Percentiles rank a stretch among this genome's conserved stretches.
Evolutionary conservation across 2,797 vertebrate genomes (phyloP).

Genomic region (Falco concolor): DNA sequence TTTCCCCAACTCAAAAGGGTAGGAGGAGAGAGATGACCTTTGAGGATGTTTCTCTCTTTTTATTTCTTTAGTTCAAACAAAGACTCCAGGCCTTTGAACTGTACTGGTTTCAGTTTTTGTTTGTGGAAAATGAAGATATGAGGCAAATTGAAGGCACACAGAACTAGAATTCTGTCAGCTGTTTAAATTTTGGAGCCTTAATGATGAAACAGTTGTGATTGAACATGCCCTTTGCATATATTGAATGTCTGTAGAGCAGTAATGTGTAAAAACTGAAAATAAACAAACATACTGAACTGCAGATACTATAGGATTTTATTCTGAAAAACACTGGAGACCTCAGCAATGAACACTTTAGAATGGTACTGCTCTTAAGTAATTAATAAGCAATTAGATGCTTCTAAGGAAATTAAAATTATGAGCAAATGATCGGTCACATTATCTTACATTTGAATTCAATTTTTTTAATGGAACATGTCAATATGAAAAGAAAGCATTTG

Average conservation of each 20-base stretch:
- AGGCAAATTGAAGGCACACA: not conserved
- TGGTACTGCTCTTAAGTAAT: constrained; percentile 34
- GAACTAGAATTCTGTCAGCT: not conserved
- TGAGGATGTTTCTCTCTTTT: not conserved
- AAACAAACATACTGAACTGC: not conserved
- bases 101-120: not conserved
- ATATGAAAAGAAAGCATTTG: constrained; percentile 24
- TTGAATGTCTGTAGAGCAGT: not conserved
- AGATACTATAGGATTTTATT: not conserved
- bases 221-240: not conserved
- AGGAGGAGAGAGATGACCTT: not conserved
- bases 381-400: not conserved
- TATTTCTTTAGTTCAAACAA: constrained; percentile 20
- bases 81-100: not conserved
- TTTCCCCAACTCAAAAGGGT: not conserved
- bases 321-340: not conserved
- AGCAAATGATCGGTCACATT: constrained; percentile 13
- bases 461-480: not conserved
- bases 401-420: constrained; percentile 35
- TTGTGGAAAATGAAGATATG: not conserved
- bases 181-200: not conserved
- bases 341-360: not conserved
- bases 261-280: not conserved
- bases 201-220: not conserved
- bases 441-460: constrained; percentile 5